These are phyloP conservation scores for Saccostrea cuccullata DNA, from an alignment of 1,140 invertebrate genomes.

Conservation along the genomic window DNA sequence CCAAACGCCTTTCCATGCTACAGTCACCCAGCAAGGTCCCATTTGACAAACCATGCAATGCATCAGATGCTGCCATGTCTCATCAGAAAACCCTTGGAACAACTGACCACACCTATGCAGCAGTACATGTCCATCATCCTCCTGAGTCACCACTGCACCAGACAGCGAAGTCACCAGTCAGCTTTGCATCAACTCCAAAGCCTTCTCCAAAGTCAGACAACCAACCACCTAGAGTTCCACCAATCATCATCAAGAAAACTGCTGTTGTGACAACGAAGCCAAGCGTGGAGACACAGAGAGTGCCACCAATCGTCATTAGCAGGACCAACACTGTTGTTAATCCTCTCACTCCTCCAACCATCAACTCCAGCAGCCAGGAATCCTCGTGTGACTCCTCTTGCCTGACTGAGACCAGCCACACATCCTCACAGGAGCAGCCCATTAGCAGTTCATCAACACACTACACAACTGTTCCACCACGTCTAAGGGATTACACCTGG, in stretches of 20 bases:
- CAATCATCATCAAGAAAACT: slow-evolving; percentile 27
- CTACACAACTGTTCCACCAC: neutral
- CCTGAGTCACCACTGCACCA: neutral
- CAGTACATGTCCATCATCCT: neutral
- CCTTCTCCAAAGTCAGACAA: neutral
- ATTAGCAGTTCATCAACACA: neutral
- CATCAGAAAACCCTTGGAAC: neutral
- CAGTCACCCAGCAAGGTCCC: neutral
- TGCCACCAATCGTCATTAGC: neutral
- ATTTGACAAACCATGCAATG: neutral
- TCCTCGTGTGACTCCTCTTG: neutral
- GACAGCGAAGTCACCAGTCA: neutral
- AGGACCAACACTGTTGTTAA: slow-evolving; percentile 2
- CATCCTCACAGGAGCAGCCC: neutral
- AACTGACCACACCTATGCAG: neutral
- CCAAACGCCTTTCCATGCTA: neutral
- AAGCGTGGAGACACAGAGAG: neutral
- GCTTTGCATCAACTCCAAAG: neutral
- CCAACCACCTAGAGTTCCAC: neutral
- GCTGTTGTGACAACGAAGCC: neutral
- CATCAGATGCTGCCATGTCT: neutral
- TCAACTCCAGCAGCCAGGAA: neutral
- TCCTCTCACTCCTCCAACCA: neutral
- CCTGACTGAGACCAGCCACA: neutral
- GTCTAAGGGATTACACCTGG: neutral